A percentile compares a stretch with the other conserved stretches of the same genome.
Evolutionary conservation across 2,797 vertebrate genomes (phyloP).

Genomic region (Trachops cirrhosus): DNA sequence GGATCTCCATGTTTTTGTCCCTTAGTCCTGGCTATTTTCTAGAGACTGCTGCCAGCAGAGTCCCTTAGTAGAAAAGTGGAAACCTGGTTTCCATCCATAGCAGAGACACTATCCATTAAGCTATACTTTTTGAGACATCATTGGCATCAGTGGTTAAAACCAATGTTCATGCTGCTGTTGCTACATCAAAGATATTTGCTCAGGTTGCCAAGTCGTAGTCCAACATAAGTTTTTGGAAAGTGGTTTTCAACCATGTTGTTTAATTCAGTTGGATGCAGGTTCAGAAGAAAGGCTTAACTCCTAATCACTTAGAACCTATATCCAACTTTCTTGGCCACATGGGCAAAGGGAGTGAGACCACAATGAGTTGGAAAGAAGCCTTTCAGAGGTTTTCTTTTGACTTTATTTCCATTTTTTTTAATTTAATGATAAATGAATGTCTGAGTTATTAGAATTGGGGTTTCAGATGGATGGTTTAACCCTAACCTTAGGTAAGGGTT

Average conservation of each 20-base stretch:
- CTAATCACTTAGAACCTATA: background rate
- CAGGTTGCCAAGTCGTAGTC: background rate
- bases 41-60: background rate
- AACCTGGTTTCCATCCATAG: background rate
- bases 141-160: background rate
- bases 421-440: background rate
- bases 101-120: background rate
- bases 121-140: background rate
- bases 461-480: slow-evolving; percentile 8
- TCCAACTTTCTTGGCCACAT: background rate
- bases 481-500: background rate
- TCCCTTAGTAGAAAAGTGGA: background rate
- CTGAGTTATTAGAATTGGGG: background rate
- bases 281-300: background rate
- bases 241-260: background rate
- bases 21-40: background rate
- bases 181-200: background rate
- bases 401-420: background rate
- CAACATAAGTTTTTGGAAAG: background rate
- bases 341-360: background rate
- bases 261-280: background rate
- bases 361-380: background rate
- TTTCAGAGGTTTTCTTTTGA: background rate
- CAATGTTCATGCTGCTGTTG: background rate
- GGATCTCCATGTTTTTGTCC: background rate